Percentiles rank a stretch among this genome's conserved stretches.
Conservation (phyloP, 2,888 invertebrate genomes). For the Girardia tigrina region DNA sequence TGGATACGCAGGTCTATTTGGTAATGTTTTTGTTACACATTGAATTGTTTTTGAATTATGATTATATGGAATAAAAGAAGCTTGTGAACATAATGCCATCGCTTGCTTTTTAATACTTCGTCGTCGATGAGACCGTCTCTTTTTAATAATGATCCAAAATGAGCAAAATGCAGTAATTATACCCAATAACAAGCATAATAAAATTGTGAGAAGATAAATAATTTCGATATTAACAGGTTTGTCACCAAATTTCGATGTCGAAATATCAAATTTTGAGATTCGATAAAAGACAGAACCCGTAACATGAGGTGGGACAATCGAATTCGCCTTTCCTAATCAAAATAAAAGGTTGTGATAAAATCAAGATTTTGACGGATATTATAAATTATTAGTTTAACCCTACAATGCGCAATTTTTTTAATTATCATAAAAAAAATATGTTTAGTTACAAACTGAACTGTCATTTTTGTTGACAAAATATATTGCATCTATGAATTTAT, state of each 20-base stretch:
- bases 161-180: neutral
- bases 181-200: neutral
- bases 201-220: neutral
- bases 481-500: too few species aligned
- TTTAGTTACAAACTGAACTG: too few species aligned
- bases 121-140: neutral
- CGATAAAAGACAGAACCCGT: neutral
- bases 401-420: too few species aligned
- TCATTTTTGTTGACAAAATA: too few species aligned
- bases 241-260: neutral
- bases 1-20: neutral
- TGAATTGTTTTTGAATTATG: neutral
- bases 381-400: too few species aligned
- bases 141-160: conserved; percentile 11
- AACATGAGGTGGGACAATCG: too few species aligned
- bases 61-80: neutral
- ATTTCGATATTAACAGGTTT: neutral
- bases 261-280: neutral
- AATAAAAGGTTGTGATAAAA: too few species aligned
- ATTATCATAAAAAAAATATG: too few species aligned
- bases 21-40: neutral
- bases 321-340: too few species aligned
- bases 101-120: conserved; percentile 6
- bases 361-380: too few species aligned
- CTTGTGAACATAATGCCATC: neutral